These are phyloP conservation scores for Crenuchus spilurus DNA, from an alignment of 2,797 vertebrate species.

Conservation along the genomic window DNA sequence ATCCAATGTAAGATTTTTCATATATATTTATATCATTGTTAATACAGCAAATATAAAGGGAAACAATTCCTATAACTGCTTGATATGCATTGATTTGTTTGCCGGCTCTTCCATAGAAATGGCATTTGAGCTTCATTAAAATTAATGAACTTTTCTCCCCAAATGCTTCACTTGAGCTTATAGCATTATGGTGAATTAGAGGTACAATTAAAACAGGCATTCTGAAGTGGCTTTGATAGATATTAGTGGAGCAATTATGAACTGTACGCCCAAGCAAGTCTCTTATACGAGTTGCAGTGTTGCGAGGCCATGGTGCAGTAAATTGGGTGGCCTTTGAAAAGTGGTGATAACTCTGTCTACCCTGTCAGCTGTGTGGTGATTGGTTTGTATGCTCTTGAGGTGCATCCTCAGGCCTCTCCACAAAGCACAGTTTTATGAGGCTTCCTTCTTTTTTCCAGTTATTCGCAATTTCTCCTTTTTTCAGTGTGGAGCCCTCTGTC, in stretches of 20 bases:
- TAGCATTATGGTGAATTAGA: constrained; percentile 31
- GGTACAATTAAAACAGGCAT: constrained; percentile 32
- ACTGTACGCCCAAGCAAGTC: neutral
- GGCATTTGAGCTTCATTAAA: constrained; percentile 33
- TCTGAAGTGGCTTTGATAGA: constrained; percentile 18
- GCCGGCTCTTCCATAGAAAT: neutral
- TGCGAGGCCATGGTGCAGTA: constrained; percentile 15
- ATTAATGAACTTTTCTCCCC: constrained; percentile 29
- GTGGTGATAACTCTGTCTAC: constrained; percentile 21
- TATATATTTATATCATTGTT: constrained; percentile 41
- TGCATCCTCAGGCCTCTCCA: neutral
- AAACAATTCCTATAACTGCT: constrained; percentile 5
- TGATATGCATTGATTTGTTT: neutral
- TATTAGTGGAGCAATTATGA: constrained; percentile 29
- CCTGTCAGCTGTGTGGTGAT: neutral
- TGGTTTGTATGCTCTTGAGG: neutral
- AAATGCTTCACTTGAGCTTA: constrained; percentile 30
- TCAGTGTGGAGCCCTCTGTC: neutral
- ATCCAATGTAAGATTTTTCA: constrained; percentile 32
- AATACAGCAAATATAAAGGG: neutral
- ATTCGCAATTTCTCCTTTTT: neutral
- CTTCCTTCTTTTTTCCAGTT: neutral
- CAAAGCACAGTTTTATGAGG: neutral
- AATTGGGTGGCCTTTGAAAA: constrained; percentile 20
- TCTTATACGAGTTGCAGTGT: constrained; percentile 3